These are phyloP conservation scores for Eilema sororculum DNA, from an alignment of 2,888 invertebrate genomes.

Conservation along the genomic window DNA sequence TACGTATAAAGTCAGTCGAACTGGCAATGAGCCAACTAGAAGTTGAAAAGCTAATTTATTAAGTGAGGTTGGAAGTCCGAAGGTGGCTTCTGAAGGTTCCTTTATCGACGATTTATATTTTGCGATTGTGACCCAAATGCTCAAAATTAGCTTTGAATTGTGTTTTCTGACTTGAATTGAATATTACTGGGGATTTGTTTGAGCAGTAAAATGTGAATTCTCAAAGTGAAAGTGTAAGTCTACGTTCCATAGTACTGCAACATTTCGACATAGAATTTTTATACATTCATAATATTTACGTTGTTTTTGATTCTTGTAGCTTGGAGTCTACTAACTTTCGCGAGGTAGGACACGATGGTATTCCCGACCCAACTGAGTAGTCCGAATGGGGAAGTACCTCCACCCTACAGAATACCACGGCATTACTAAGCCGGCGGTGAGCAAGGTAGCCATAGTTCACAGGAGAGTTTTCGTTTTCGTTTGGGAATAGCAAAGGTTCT, in stretches of 20 bases:
- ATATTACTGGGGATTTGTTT: neutral
- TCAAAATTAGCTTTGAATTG: neutral
- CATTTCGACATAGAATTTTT: neutral
- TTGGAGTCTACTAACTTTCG: too few species aligned
- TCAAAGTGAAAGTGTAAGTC: neutral
- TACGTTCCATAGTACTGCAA: neutral
- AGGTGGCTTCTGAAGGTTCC: slow-evolving; percentile 15
- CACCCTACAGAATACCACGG: too few species aligned
- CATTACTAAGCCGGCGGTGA: too few species aligned
- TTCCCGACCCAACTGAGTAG: too few species aligned
- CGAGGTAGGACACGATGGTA: too few species aligned
- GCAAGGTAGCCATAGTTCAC: too few species aligned
- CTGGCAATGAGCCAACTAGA: slow-evolving; percentile 37
- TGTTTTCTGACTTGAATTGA: neutral
- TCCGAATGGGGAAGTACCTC: too few species aligned
- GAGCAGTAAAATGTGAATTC: neutral
- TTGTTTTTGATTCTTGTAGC: too few species aligned
- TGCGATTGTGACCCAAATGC: neutral
- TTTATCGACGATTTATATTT: slow-evolving; percentile 18
- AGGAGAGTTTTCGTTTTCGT: too few species aligned
- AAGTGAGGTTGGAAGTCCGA: slow-evolving; percentile 19
- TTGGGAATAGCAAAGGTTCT: too few species aligned
- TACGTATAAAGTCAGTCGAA: slow-evolving; percentile 27
- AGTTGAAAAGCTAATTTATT: slow-evolving; percentile 33
- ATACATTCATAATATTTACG: neutral